phyloP scores from a whole-genome alignment of 2,888 invertebrate species.

The Halictus quadricinctus region DNA sequence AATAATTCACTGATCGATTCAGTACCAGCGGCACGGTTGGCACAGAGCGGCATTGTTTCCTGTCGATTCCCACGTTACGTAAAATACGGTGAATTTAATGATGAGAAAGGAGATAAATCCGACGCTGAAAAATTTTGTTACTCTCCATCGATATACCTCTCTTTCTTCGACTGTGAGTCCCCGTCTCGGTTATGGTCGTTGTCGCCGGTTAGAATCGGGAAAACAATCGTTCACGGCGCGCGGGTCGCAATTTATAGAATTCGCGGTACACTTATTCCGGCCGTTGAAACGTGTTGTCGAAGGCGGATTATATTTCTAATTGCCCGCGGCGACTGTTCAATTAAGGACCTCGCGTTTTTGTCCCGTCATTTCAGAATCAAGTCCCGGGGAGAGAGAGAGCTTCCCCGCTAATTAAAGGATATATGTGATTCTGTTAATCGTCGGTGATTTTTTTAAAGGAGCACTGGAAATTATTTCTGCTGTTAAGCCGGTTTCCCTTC shows the following conservation, averaged over 20 bases:
- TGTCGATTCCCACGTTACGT: conserved; percentile 62
- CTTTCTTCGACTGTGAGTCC: neutral
- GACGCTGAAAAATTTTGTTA: conserved; percentile 47
- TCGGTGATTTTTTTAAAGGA: neutral
- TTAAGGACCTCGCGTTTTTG: neutral
- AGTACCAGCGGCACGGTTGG: conserved; percentile 52
- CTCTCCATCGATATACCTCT: neutral
- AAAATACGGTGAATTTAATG: conserved; percentile 60
- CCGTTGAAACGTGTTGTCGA: conserved; percentile 13
- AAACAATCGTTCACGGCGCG: conserved; percentile 28
- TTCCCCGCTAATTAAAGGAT: neutral
- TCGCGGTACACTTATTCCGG: conserved; percentile 20
- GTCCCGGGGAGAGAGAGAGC: neutral
- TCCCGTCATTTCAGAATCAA: neutral
- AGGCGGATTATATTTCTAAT: conserved; percentile 15
- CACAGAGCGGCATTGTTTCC: conserved; percentile 32
- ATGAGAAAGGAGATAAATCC: conserved; percentile 60
- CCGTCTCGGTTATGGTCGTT: neutral
- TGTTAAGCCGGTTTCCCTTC: neutral
- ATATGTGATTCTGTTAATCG: neutral
- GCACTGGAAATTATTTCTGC: neutral
- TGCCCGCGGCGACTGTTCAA: neutral
- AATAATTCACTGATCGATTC: conserved; percentile 63
- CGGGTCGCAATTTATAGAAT: conserved; percentile 39
- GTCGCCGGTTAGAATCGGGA: neutral